phyloP scores from a whole-genome alignment of 2,797 vertebrate species.

The Austrolebias charrua region DNA sequence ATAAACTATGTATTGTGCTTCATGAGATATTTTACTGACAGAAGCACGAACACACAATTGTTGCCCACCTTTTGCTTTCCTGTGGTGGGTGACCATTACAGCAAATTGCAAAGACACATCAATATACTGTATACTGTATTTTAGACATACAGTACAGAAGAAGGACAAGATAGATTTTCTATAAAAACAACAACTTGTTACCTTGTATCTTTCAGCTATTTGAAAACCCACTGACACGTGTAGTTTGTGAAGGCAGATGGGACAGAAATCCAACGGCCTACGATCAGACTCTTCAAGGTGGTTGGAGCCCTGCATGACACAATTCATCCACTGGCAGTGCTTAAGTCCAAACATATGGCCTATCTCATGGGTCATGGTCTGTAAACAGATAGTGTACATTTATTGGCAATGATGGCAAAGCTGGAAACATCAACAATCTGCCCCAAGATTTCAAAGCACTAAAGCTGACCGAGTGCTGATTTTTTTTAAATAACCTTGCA shows the following conservation, averaged over 20 bases:
- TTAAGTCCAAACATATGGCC: slow-evolving; percentile 80
- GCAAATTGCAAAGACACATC: too few species aligned
- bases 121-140: too few species aligned
- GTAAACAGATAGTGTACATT: slow-evolving; percentile 21
- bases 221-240: slow-evolving; percentile 70
- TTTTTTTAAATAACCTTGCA: slow-evolving; percentile 72
- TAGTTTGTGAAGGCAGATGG: slow-evolving; percentile 76
- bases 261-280: slow-evolving; percentile 75
- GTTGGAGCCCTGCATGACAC: slow-evolving; percentile 83
- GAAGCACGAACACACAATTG: too few species aligned
- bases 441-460: not conserved
- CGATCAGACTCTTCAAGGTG: slow-evolving; percentile 80
- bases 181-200: slow-evolving; percentile 27
- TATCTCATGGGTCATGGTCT: slow-evolving; percentile 81
- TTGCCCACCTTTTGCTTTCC: too few species aligned
- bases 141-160: too few species aligned
- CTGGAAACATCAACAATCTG: not conserved
- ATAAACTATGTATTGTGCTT: too few species aligned
- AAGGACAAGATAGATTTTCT: too few species aligned
- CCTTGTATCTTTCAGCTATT: slow-evolving; percentile 67
- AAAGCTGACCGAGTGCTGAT: too few species aligned
- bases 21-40: too few species aligned
- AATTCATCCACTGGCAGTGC: slow-evolving; percentile 81
- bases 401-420: slow-evolving; percentile 11
- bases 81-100: too few species aligned